Conservation (phyloP, 1,140 invertebrate genomes). For the Drosophila azteca region DNA sequence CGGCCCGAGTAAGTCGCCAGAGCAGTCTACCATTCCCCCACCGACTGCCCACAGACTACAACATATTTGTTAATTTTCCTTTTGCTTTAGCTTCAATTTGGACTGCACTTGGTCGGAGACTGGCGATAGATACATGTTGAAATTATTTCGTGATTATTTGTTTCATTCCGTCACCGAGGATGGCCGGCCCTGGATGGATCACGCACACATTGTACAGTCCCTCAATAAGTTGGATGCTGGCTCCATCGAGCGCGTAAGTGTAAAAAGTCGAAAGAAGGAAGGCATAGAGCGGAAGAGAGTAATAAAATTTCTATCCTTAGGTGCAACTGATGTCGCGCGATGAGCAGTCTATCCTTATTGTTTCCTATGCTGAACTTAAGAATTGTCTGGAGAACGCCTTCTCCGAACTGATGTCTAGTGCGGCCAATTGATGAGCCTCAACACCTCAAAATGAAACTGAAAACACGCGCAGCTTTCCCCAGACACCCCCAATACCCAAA, state of each 20-base stretch:
- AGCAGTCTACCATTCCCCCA: too few species aligned
- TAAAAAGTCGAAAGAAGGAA: neutral
- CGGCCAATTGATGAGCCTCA: conserved; percentile 75
- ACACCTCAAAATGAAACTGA: conserved; percentile 27
- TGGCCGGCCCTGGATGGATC: conserved; percentile 97
- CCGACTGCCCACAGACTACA: neutral
- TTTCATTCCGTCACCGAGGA: conserved; percentile 97
- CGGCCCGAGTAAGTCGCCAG: conserved; percentile 90
- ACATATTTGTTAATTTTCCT: neutral
- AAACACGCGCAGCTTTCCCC: conserved; percentile 65
- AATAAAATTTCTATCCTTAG: conserved; percentile 83
- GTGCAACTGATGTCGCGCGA: conserved; percentile 98
- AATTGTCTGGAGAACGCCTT: conserved; percentile 97
- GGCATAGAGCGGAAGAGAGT: conserved; percentile 6
- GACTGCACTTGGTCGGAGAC: conserved; percentile 98
- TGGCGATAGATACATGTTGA: conserved; percentile 98
- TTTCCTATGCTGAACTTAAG: conserved; percentile 97
- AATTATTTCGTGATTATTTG: conserved; percentile 98
- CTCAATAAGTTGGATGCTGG: conserved; percentile 97
- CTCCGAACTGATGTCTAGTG: conserved; percentile 89
- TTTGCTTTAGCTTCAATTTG: conserved; percentile 89
- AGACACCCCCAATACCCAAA: neutral
- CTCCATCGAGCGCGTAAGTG: conserved; percentile 91
- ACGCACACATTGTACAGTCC: conserved; percentile 96
- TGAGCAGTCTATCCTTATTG: conserved; percentile 97